Evolutionary conservation across 2,797 vertebrate species (phyloP), one percentile per base, ranked within the genome.

Genomic region (Cygnus olor): DNA sequence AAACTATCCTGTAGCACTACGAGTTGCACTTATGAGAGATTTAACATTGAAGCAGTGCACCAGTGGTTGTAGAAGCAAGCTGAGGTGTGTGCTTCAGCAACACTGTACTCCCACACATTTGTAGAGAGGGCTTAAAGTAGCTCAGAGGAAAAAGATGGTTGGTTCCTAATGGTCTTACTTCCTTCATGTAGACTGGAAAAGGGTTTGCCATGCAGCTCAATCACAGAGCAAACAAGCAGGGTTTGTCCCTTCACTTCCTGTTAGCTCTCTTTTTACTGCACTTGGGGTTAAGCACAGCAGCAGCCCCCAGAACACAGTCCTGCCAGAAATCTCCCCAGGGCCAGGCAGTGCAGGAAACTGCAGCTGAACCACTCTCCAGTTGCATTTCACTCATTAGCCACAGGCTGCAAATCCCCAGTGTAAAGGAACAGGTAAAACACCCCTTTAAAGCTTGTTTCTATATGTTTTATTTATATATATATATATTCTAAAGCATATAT

Each of bases 191-290:
- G 28, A 6, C 34, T 19, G 34, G 30, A 11, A 18, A 19, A 20
- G 18, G 27, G 2, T 28, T 30, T 9, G 28, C 28, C 11, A 3
- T 1, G 4, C 19, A 36, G 16, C 17, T 38, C 40, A 2, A 4
- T 16, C 21, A 32, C 19, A 40, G 47, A 28, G 11, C 22, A 36
- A 10, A 18, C 1, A 4, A 16, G 53, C 20, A 38, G 8, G 30
- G 30, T 25, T 68, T 34, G 3, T 13, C 11, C 22, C 6, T 19
- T 56, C 25, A 5, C 11, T 9, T 64, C 30, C 38, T 11, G 6
- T 12, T 40, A 5, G 1, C 14, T 68, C 27, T 3, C 42, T 28
- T 63, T 34, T 36, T 38, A 3, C 24, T 9, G 15, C n/a, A 10
- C 5, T 32, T 3, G 30, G n/a, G 24, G 42, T 56, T 47, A 24